Evolutionary conservation across 2,113 vertebrate species (phyloP).

Genomic region (Puffinus mauretanicus): DNA sequence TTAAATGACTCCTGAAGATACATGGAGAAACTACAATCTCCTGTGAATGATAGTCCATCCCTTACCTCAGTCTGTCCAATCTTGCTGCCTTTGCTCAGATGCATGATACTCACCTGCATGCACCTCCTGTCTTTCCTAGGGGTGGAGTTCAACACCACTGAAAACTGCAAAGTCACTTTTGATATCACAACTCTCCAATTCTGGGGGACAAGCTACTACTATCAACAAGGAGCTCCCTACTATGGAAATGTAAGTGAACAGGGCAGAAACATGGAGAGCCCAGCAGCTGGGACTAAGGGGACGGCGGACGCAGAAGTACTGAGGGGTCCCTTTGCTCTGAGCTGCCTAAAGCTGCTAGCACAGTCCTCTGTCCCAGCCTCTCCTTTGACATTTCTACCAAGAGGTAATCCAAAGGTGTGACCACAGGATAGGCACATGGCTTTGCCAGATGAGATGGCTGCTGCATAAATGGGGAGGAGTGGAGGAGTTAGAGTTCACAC

Average conservation of each 20-base stretch:
- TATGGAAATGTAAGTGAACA: constrained; percentile 51
- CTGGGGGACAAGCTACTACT: constrained; percentile 26
- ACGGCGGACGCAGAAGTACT: neutral
- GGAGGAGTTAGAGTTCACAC: neutral
- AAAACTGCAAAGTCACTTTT: constrained; percentile 46
- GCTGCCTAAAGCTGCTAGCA: neutral
- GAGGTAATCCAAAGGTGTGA: neutral
- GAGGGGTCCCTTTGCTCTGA: neutral
- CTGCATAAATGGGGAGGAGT: neutral
- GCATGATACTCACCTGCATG: neutral
- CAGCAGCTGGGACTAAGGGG: neutral
- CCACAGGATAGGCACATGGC: neutral
- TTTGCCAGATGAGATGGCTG: neutral
- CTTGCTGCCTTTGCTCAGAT: neutral
- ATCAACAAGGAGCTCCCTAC: constrained; percentile 61
- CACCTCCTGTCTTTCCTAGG: neutral
- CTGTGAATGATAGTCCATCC: neutral
- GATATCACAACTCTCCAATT: constrained; percentile 17
- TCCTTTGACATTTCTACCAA: neutral
- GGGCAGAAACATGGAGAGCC: neutral
- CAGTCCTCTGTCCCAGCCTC: neutral
- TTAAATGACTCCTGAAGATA: neutral
- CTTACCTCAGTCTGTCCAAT: neutral
- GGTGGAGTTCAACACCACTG: constrained; percentile 25
- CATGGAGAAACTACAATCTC: neutral